Evolutionary conservation across 2,113 vertebrate genomes (phyloP).

Genomic region (Mungos mungo): DNA sequence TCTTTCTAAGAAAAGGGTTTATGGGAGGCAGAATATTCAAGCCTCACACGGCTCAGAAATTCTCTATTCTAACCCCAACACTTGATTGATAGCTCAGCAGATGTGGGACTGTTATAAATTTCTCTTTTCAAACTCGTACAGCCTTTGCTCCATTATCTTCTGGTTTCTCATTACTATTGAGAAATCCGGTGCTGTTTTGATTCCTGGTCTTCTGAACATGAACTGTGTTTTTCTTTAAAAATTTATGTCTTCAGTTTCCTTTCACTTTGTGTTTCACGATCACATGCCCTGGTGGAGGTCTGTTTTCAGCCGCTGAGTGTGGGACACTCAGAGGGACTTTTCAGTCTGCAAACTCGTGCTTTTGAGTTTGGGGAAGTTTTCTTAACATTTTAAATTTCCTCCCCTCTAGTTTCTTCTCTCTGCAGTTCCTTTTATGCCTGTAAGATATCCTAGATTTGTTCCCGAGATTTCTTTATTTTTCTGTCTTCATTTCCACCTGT

Average conservation of each 20-base stretch:
- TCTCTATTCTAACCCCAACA: not conserved
- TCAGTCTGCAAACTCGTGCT: not conserved
- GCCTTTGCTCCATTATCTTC: not conserved
- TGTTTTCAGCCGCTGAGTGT: not conserved
- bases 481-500: not conserved
- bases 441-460: not conserved
- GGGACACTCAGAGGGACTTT: not conserved
- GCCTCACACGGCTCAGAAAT: not conserved
- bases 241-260: not conserved
- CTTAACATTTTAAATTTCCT: not conserved
- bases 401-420: not conserved
- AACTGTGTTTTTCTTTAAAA: not conserved
- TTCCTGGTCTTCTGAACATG: not conserved
- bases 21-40: not conserved
- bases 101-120: not conserved
- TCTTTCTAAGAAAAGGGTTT: not conserved
- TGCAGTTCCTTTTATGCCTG: not conserved
- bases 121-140: not conserved
- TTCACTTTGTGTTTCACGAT: not conserved
- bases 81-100: not conserved
- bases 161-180: not conserved
- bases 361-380: not conserved
- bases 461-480: not conserved
- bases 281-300: not conserved
- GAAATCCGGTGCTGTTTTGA: not conserved